These are phyloP conservation scores for Sphyrna mokarran DNA, from an alignment of 2,113 vertebrate species.

Conservation along the genomic window DNA sequence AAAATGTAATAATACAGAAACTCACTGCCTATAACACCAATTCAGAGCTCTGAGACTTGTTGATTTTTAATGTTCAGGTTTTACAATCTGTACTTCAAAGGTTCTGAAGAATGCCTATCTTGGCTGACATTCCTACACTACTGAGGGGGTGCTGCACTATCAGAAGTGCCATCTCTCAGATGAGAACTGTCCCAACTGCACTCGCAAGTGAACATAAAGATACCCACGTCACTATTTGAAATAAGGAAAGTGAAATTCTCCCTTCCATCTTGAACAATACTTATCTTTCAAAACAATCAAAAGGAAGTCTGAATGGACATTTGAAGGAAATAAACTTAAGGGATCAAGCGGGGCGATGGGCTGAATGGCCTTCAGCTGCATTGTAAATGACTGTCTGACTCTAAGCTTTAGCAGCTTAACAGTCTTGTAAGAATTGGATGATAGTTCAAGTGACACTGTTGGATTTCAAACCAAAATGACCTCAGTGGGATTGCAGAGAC, in stretches of 20 bases:
- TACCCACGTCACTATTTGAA: background rate
- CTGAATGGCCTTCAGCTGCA: background rate
- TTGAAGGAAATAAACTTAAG: background rate
- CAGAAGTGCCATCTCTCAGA: background rate
- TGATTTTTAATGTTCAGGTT: background rate
- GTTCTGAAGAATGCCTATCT: background rate
- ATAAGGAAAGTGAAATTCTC: background rate
- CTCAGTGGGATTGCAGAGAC: background rate
- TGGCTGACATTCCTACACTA: background rate
- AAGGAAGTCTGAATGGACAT: too few relatives aligned
- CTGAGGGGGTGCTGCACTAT: background rate
- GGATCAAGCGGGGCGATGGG: background rate
- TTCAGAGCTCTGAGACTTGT: background rate
- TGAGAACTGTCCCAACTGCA: background rate
- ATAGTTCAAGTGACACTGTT: background rate
- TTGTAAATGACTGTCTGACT: background rate
- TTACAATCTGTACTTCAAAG: background rate
- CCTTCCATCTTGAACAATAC: background rate
- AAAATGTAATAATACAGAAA: background rate
- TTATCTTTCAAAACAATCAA: background rate
- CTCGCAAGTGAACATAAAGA: background rate
- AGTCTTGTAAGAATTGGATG: background rate
- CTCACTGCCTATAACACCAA: background rate
- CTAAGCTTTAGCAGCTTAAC: background rate
- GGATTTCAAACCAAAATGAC: background rate